Evolutionary conservation across 53 echinoderm and acorn worm genomes (phyloP), one percentile per base, ranked within the genome.

Genomic region (Luidia sarsii): DNA sequence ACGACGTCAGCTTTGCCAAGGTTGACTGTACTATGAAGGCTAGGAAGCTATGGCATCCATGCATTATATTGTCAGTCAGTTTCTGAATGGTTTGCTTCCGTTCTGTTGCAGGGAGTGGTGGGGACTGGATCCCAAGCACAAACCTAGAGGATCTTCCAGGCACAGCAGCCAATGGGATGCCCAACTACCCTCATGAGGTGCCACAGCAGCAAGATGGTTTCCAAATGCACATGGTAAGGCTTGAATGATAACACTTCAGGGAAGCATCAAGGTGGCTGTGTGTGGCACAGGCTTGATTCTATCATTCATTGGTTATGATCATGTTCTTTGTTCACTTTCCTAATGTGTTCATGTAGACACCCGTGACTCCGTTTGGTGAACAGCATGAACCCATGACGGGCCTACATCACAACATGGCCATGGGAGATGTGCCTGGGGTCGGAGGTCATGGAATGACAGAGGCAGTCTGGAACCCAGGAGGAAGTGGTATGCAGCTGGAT

Each of bases 161-260:
- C n/a, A n/a, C 77, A 10, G 8, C 72, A 10, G 46, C 77, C 18
- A 77, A 77, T 8, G 77, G 77, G 8, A 77, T 77, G 61, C 77
- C 77, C 20, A 77, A 77, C 61, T 77, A 21, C 48, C 77, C 77
- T 16, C 77, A 77, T 33, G 77, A 77, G 46, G 61, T 23, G 2
- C 39, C 60, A 18, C 62, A 57, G 11, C 55, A 62, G 46, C 60
- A 77, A 19, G 77, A 77, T 29, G 45, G 60, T 33, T 77, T 43
- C 22, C 77, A 60, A 41, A 77, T 77, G 77, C 77, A 77, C 60
- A 77, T 77, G 77, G 77, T 77, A 61, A 2, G 77, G n/a, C n/a
- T n/a, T n/a, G n/a, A 30, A 16, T 15, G 28, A 22, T 0, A 30
- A 16, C 2, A 16, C 60, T 30, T 60, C 32, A 60, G 32, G 18